Percentiles rank a stretch among this genome's conserved stretches.
These are phyloP conservation scores for Chymomyza costata DNA, from an alignment of 1,140 invertebrate species.

Conservation along the genomic window DNA sequence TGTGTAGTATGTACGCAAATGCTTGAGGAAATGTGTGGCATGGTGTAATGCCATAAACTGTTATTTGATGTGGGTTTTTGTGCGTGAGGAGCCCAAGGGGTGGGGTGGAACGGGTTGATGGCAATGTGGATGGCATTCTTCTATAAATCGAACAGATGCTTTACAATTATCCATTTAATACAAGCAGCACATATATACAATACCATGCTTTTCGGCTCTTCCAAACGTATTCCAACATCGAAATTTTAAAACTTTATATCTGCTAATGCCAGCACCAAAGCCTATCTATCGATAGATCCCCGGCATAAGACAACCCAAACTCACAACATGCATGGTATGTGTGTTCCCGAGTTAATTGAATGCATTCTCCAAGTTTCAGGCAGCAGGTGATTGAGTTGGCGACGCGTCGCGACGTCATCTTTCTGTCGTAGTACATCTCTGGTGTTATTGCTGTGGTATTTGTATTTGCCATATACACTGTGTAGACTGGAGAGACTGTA, in stretches of 20 bases:
- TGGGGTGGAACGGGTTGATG: no score
- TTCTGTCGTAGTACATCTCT: background rate
- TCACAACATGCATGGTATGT: no score
- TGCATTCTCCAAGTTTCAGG: slow-evolving; percentile 1
- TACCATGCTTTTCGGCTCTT: no score
- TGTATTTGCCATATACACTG: background rate
- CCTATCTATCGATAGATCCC: no score
- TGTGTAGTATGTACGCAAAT: slow-evolving; percentile 2
- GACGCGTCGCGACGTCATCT: slow-evolving; percentile 5
- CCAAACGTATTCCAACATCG: no score
- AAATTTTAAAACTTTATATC: no score
- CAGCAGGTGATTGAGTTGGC: slow-evolving; percentile 22
- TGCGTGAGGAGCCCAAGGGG: slow-evolving; percentile 14
- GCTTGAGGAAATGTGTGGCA: slow-evolving; percentile 37
- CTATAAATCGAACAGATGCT: slow-evolving; percentile 34
- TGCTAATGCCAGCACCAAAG: no score
- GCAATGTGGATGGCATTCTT: no score
- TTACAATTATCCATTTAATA: slow-evolving; percentile 3
- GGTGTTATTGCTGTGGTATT: no score
- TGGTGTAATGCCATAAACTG: slow-evolving; percentile 61
- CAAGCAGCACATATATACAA: no score
- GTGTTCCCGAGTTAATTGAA: background rate
- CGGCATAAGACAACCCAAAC: no score
- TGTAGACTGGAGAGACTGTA: background rate
- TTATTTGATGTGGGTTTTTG: slow-evolving; percentile 60